Evolutionary conservation across 2,113 vertebrate genomes (phyloP).

Genomic region (Gobius niger): DNA sequence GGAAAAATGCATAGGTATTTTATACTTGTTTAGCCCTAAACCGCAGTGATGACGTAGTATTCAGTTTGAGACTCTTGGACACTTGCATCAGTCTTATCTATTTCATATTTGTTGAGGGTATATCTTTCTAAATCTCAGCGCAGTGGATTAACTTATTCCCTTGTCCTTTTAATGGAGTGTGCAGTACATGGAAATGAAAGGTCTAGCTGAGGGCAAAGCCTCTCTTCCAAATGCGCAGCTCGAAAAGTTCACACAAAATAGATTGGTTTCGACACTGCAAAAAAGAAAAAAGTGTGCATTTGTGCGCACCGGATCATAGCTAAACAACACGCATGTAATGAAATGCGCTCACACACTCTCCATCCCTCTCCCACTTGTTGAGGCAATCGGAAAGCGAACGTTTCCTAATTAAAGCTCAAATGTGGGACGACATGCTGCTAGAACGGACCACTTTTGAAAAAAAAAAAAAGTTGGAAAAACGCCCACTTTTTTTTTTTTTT

Average conservation of each 20-base stretch:
- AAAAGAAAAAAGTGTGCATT: not conserved
- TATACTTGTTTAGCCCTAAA: too few relatives aligned
- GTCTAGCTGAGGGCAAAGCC: constrained; percentile 66
- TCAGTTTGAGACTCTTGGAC: constrained; percentile 25
- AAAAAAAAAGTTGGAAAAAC: constrained; percentile 27
- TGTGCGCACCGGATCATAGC: not conserved
- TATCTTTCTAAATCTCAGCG: constrained; percentile 67
- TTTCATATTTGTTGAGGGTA: constrained; percentile 41
- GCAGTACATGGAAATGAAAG: constrained; percentile 75
- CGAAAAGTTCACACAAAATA: constrained; percentile 51
- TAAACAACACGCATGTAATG: constrained; percentile 7
- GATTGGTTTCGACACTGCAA: constrained; percentile 29
- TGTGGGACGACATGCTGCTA: constrained; percentile 26
- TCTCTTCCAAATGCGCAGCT: constrained; percentile 46
- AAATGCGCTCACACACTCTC: constrained; percentile 1
- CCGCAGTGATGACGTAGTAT: not conserved
- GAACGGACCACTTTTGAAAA: constrained; percentile 39
- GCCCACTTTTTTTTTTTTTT: constrained; percentile 12
- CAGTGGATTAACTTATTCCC: constrained; percentile 74
- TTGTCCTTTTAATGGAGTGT: constrained; percentile 71
- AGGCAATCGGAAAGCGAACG: constrained; percentile 15
- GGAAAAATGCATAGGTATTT: too few relatives aligned
- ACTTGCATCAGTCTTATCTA: constrained; percentile 32
- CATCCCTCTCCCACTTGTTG: constrained; percentile 30
- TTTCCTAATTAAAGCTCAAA: constrained; percentile 39